These are phyloP conservation scores for Clivina fossor DNA, from an alignment of 2,888 invertebrate genomes.

Conservation along the genomic window DNA sequence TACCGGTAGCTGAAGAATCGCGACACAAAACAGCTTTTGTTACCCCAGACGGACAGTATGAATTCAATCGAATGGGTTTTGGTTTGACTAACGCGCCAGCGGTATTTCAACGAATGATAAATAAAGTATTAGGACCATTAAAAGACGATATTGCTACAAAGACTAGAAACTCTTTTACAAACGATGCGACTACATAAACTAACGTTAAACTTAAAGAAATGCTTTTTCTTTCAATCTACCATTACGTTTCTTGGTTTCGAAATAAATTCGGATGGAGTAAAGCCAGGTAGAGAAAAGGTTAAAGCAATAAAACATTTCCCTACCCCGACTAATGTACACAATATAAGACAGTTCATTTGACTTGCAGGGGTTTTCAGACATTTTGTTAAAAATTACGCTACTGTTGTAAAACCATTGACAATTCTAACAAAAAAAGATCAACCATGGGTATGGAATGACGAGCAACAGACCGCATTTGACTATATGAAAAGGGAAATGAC, in stretches of 20 bases:
- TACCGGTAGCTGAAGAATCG: constrained; percentile 41
- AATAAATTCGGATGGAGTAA: constrained; percentile 34
- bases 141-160: constrained; percentile 6
- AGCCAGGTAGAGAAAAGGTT: constrained; percentile 41
- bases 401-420: constrained; percentile 41
- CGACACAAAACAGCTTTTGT: constrained; percentile 44
- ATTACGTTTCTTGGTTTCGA: constrained; percentile 14
- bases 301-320: constrained; percentile 41
- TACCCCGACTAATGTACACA: constrained; percentile 39
- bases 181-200: background rate
- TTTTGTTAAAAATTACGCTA: constrained; percentile 41
- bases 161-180: too few relatives aligned
- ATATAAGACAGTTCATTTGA: constrained; percentile 43
- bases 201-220: constrained; percentile 10
- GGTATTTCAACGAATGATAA: constrained; percentile 45
- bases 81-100: constrained; percentile 46
- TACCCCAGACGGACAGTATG: constrained; percentile 45
- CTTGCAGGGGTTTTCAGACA: constrained; percentile 43
- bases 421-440: constrained; percentile 24
- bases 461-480: constrained; percentile 36
- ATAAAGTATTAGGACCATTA: constrained; percentile 17
- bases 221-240: constrained; percentile 15
- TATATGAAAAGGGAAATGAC: constrained; percentile 27
- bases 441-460: constrained; percentile 34
- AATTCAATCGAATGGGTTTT: constrained; percentile 45